A percentile compares a stretch with the other conserved stretches of the same genome.
phyloP scores from a whole-genome alignment of 2,888 invertebrate genomes.

The Polydrusus tereticollis region DNA sequence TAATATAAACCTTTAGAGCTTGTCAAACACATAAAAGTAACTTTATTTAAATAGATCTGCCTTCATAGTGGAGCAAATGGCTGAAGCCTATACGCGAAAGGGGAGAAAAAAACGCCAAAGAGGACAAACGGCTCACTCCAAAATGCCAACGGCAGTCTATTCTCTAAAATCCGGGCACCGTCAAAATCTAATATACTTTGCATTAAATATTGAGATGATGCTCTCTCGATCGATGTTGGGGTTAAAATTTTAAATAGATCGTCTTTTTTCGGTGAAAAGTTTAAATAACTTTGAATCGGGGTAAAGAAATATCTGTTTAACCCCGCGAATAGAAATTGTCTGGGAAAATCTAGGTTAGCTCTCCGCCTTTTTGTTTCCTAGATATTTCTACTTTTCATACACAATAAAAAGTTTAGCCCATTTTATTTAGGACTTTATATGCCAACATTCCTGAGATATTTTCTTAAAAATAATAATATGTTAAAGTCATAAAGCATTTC shows the following conservation, averaged over 20 bases:
- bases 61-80: conserved; percentile 18
- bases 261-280: too few species aligned
- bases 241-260: not conserved
- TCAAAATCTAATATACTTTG: not conserved
- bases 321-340: too few species aligned
- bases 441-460: not conserved
- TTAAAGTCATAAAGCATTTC: not conserved
- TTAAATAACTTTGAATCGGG: too few species aligned
- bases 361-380: too few species aligned
- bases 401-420: too few species aligned
- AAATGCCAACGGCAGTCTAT: conserved; percentile 1
- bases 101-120: not conserved
- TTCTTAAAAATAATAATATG: not conserved
- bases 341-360: too few species aligned
- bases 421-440: not conserved
- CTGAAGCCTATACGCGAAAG: conserved; percentile 10
- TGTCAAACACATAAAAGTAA: conserved; percentile 43
- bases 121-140: not conserved
- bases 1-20: conserved; percentile 36
- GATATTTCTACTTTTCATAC: too few species aligned
- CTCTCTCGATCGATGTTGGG: not conserved
- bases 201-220: not conserved
- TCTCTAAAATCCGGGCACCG: not conserved
- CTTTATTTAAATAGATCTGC: conserved; percentile 38
- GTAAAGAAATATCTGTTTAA: too few species aligned